phyloP scores from a whole-genome alignment of 2,113 vertebrate genomes.

The Solenodon paradoxus region DNA sequence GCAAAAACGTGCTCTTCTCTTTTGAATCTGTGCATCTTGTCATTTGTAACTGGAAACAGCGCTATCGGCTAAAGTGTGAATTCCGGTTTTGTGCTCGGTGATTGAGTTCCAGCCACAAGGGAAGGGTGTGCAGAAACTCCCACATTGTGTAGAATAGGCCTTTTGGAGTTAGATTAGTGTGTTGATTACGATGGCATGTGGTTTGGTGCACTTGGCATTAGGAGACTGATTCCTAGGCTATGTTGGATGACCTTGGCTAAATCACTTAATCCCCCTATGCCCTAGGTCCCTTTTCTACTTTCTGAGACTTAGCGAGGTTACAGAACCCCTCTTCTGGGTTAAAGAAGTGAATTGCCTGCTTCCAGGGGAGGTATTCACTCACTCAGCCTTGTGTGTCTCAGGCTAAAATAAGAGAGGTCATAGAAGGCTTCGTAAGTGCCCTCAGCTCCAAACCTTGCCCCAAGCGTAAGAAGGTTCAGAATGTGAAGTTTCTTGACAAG shows the following conservation, averaged over 20 bases:
- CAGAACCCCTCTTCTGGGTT: constrained; percentile 10
- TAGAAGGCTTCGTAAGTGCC: background rate
- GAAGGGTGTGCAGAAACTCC: constrained; percentile 28
- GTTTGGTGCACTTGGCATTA: constrained; percentile 15
- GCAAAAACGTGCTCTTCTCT: background rate
- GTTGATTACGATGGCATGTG: constrained; percentile 33
- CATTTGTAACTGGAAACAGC: background rate
- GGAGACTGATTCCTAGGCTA: constrained; percentile 1
- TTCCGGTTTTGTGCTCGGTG: constrained; percentile 52
- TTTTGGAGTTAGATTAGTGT: constrained; percentile 58
- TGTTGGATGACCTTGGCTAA: constrained; percentile 51
- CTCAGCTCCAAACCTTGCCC: background rate
- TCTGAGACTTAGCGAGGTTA: constrained; percentile 31
- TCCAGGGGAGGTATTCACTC: background rate
- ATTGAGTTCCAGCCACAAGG: background rate
- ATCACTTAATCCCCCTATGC: constrained; percentile 56
- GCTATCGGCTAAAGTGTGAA: constrained; percentile 11
- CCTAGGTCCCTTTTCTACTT: constrained; percentile 35
- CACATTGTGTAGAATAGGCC: background rate
- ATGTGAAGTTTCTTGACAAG: background rate
- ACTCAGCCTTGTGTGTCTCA: background rate
- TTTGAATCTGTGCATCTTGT: constrained; percentile 33
- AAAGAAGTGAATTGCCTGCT: constrained; percentile 39
- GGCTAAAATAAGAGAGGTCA: background rate
- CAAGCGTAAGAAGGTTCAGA: background rate